Conservation (phyloP, 2,888 invertebrate genomes). For the Emmelina monodactyla region DNA sequence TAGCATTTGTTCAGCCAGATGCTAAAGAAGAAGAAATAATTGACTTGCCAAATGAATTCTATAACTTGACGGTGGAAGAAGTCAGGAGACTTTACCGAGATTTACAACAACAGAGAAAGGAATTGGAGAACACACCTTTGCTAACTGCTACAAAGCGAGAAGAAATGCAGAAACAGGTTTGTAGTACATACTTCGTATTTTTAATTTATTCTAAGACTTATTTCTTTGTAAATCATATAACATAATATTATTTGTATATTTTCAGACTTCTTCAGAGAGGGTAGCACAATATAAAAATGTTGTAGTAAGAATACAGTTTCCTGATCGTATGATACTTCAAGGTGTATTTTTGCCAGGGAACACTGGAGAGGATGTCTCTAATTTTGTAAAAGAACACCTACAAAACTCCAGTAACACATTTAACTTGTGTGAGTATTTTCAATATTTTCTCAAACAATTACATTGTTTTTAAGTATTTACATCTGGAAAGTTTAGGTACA, state of each 20-base stretch:
- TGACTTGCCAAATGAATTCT: constrained; percentile 87
- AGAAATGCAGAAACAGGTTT: constrained; percentile 33
- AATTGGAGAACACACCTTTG: constrained; percentile 77
- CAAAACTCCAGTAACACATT: constrained; percentile 72
- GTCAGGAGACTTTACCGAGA: constrained; percentile 78
- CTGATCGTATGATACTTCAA: constrained; percentile 85
- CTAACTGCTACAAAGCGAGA: constrained; percentile 59
- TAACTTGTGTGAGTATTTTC: constrained; percentile 81
- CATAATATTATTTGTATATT: constrained; percentile 11
- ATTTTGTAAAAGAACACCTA: constrained; percentile 78
- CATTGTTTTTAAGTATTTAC: no score
- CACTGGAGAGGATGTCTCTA: constrained; percentile 72
- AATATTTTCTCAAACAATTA: no score
- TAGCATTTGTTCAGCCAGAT: constrained; percentile 73
- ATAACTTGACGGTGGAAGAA: constrained; percentile 85
- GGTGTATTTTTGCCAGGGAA: constrained; percentile 83
- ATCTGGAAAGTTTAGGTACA: no score
- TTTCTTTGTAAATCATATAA: background rate
- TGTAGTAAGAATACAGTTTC: constrained; percentile 86
- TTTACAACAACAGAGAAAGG: constrained; percentile 69
- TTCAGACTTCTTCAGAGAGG: constrained; percentile 41
- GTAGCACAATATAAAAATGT: constrained; percentile 76
- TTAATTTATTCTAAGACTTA: background rate
- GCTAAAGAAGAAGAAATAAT: constrained; percentile 64
- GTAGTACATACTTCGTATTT: background rate